These are phyloP conservation scores for Synaphobranchus kaupii DNA, from an alignment of 2,797 vertebrate species.

Conservation along the genomic window DNA sequence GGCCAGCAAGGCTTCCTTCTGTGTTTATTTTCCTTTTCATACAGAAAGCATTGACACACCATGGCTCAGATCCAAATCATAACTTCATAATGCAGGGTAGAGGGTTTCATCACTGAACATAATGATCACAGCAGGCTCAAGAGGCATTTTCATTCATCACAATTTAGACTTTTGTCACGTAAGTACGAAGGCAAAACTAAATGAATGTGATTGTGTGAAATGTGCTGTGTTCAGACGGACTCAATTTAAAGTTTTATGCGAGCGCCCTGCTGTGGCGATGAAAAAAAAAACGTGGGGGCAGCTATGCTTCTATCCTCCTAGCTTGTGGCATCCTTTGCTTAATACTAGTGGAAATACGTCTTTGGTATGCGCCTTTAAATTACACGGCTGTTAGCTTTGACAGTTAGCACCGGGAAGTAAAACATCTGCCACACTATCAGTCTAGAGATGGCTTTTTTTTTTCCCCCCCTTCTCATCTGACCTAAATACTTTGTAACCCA, in stretches of 20 bases:
- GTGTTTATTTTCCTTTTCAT: not conserved
- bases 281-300: not conserved
- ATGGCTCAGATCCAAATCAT: not conserved
- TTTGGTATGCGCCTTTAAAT: slow-evolving; percentile 21
- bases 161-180: not conserved
- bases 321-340: slow-evolving; percentile 9
- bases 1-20: not conserved
- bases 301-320: not conserved
- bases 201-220: not conserved
- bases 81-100: not conserved
- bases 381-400: slow-evolving; percentile 41
- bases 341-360: slow-evolving; percentile 2
- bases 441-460: slow-evolving; percentile 11
- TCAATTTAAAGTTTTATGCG: not conserved
- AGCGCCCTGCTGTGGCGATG: not conserved
- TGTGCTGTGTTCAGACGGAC: not conserved
- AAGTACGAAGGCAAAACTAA: not conserved
- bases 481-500: slow-evolving; percentile 43
- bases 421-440: slow-evolving; percentile 38
- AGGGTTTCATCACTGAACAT: not conserved
- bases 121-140: not conserved
- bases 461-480: slow-evolving; percentile 36
- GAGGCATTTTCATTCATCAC: not conserved
- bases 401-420: slow-evolving; percentile 34
- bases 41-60: not conserved